Evolutionary conservation across 2,797 vertebrate genomes (phyloP).

Genomic region (Pipistrellus nathusii): DNA sequence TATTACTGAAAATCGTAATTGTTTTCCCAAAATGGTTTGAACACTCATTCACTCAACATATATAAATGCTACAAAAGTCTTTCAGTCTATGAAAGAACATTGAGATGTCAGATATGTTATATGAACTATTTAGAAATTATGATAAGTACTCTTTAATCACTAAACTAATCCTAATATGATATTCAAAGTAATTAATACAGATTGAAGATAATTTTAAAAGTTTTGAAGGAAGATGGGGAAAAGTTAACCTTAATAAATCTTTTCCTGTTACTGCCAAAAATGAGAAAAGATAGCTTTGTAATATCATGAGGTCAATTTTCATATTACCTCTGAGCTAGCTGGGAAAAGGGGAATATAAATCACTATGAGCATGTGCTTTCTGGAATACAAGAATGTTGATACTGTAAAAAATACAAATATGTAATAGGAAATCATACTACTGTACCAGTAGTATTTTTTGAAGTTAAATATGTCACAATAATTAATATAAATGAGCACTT

Average conservation of each 20-base stretch:
- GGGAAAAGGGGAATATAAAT: not conserved
- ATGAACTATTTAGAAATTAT: not conserved
- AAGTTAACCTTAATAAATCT: slow-evolving; percentile 35
- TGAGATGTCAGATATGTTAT: not conserved
- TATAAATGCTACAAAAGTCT: not conserved
- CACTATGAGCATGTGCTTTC: not conserved
- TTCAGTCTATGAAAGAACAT: not conserved
- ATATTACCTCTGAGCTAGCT: not conserved
- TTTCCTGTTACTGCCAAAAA: slow-evolving; percentile 4
- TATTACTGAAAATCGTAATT: not conserved
- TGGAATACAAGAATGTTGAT: not conserved
- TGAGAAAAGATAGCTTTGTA: not conserved
- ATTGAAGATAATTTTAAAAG: not conserved
- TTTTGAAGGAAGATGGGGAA: not conserved
- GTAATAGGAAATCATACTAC: not conserved
- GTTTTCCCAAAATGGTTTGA: not conserved
- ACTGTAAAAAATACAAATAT: not conserved
- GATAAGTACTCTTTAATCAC: not conserved
- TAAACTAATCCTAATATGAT: not conserved
- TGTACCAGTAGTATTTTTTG: not conserved
- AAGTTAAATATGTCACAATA: not conserved
- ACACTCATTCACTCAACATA: not conserved
- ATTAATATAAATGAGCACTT: not conserved
- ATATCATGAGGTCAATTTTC: not conserved
- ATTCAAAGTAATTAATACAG: not conserved